Evolutionary conservation across 2,888 invertebrate species (phyloP).

Genomic region (Drosophila ustulata): DNA sequence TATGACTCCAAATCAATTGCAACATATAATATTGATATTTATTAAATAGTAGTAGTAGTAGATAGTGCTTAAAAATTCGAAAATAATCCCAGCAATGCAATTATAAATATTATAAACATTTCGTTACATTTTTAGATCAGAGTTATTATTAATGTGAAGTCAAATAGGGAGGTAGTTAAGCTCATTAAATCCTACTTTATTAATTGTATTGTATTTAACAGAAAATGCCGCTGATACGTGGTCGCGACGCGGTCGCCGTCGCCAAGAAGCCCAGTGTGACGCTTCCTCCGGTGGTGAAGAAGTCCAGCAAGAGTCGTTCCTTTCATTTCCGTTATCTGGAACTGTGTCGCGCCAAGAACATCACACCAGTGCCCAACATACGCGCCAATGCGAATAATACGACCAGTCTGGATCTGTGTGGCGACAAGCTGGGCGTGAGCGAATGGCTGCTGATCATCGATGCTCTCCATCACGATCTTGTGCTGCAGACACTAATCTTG

Average conservation of each 20-base stretch:
- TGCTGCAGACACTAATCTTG: conserved; percentile 89
- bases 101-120: too few relatives aligned
- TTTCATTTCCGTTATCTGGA: conserved; percentile 85
- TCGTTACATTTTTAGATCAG: too few relatives aligned
- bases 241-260: conserved; percentile 24
- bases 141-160: too few relatives aligned
- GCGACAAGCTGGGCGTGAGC: conserved; percentile 90
- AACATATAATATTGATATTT: too few relatives aligned
- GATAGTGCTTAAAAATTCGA: too few relatives aligned
- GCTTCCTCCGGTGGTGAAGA: conserved; percentile 71
- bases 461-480: conserved; percentile 90
- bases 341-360: conserved; percentile 83
- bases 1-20: too few relatives aligned
- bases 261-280: conserved; percentile 40
- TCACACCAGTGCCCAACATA: conserved; percentile 78
- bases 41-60: too few relatives aligned
- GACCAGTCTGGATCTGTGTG: conserved; percentile 89
- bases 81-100: too few relatives aligned
- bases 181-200: too few relatives aligned
- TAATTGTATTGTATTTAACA: not conserved
- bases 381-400: conserved; percentile 84
- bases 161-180: too few relatives aligned
- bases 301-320: conserved; percentile 81
- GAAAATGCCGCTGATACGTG: conserved; percentile 56
- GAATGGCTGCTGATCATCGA: conserved; percentile 92